Percentiles rank a stretch among this genome's conserved stretches.
Evolutionary conservation across 1,140 invertebrate species (phyloP).

Genomic region (Apis florea): DNA sequence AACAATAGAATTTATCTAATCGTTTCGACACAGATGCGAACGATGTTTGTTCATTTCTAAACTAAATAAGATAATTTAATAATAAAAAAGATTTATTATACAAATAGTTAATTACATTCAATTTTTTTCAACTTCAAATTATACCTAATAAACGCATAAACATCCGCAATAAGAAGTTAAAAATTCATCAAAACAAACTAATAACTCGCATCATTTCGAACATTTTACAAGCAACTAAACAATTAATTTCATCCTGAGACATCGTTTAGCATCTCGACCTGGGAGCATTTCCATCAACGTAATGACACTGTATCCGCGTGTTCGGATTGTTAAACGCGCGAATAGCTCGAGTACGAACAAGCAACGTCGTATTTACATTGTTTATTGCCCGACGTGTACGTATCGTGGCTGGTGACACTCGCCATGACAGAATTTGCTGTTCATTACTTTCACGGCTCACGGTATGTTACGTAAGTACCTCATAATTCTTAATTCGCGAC

Average conservation of each 20-base stretch:
- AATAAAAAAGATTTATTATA: no score
- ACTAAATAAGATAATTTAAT: no score
- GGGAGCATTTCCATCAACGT: neutral
- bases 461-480: constrained; percentile 41
- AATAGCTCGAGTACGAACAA: constrained; percentile 10
- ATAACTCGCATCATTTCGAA: neutral
- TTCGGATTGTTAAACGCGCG: constrained; percentile 13
- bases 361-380: constrained; percentile 47
- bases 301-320: constrained; percentile 2
- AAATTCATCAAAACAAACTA: neutral
- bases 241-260: constrained; percentile 1
- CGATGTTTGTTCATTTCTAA: no score
- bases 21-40: no score
- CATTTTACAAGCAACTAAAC: constrained; percentile 15
- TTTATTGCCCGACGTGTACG: constrained; percentile 32
- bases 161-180: neutral
- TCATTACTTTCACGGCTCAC: constrained; percentile 43
- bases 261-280: neutral
- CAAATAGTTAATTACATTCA: no score
- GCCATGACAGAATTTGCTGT: constrained; percentile 30
- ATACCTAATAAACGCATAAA: no score
- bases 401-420: constrained; percentile 37
- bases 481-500: constrained; percentile 49
- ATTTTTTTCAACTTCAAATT: no score
- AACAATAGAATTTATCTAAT: no score